Percentiles rank a stretch among this genome's conserved stretches.
Conservation (phyloP, 2,113 vertebrate species). For the Gymnarchus niloticus region DNA sequence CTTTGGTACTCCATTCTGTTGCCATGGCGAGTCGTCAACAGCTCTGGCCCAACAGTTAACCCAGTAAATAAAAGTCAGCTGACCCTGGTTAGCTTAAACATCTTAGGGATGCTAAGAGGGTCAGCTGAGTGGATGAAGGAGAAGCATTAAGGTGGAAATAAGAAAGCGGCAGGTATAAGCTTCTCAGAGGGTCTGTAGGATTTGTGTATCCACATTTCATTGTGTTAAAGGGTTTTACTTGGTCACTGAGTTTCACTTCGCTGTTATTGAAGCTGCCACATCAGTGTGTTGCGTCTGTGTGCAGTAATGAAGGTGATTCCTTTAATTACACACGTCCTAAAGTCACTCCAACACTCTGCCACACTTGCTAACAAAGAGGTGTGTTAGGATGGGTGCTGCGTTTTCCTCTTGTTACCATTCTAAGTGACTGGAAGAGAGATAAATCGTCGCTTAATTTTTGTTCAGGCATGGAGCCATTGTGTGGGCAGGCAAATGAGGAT, state of each 20-base stretch:
- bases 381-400: not conserved
- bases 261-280: not conserved
- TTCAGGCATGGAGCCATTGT: not conserved
- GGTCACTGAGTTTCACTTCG: not conserved
- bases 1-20: not conserved
- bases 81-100: not conserved
- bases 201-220: not conserved
- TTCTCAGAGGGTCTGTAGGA: not conserved
- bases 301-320: too few relatives aligned
- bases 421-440: not conserved
- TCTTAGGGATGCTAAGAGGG: not conserved
- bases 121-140: not conserved
- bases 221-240: not conserved
- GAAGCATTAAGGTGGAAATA: not conserved
- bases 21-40: not conserved
- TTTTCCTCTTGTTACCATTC: not conserved
- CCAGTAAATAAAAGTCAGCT: not conserved
- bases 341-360: not conserved
- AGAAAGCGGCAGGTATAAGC: not conserved
- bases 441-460: not conserved
- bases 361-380: not conserved
- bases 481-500: slow-evolving; percentile 2
- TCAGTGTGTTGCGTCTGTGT: not conserved
- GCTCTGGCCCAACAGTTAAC: not conserved
- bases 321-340: too few relatives aligned